Percentiles rank a stretch among this genome's conserved stretches.
Evolutionary conservation across 2,797 vertebrate genomes (phyloP).

Genomic region (Arctocebus calabarensis): DNA sequence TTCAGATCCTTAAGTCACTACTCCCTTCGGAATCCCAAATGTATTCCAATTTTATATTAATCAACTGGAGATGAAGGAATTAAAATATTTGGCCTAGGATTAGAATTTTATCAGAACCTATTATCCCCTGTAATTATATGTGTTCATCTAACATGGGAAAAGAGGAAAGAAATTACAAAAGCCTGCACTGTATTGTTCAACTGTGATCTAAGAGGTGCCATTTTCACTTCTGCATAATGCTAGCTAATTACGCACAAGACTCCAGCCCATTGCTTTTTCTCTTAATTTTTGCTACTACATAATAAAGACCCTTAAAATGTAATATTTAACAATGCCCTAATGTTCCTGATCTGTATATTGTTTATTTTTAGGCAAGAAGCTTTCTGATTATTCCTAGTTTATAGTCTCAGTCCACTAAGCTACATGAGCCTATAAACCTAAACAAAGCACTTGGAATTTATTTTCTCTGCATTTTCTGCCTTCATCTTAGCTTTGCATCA

Average conservation of each 20-base stretch:
- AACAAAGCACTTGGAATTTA: slow-evolving; percentile 75
- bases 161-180: neutral
- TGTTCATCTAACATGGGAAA: slow-evolving; percentile 33
- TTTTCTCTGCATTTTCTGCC: slow-evolving; percentile 68
- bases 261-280: slow-evolving; percentile 62
- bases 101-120: slow-evolving; percentile 31
- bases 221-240: neutral
- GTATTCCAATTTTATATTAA: slow-evolving; percentile 17
- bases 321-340: slow-evolving; percentile 16
- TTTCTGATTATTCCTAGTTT: slow-evolving; percentile 55
- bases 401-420: slow-evolving; percentile 54
- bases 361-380: slow-evolving; percentile 63
- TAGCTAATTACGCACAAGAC: neutral
- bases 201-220: neutral
- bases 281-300: slow-evolving; percentile 60
- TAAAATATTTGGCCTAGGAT: slow-evolving; percentile 50
- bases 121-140: slow-evolving; percentile 38
- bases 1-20: neutral
- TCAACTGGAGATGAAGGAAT: slow-evolving; percentile 28
- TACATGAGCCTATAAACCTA: slow-evolving; percentile 74
- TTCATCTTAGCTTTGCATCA: slow-evolving; percentile 67
- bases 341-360: neutral
- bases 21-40: neutral
- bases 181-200: neutral
- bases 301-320: slow-evolving; percentile 45